Percentiles rank a stretch among this genome's conserved stretches.
Evolutionary conservation across 2,797 vertebrate genomes (phyloP).

Genomic region (Pangasius djambal): DNA sequence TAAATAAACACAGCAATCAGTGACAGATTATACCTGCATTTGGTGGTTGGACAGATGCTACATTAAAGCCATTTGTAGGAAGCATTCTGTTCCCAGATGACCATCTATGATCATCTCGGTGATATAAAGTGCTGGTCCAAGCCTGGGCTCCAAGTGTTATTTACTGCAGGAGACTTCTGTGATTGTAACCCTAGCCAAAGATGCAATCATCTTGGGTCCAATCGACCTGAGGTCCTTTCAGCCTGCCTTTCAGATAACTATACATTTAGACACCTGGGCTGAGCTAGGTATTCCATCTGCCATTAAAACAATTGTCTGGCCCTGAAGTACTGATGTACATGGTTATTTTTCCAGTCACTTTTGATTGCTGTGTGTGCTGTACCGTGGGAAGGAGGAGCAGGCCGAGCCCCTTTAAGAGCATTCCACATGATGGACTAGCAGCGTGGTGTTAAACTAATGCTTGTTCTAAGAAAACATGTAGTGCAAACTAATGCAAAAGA

Average conservation of each 20-base stretch:
- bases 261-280: conserved; percentile 1
- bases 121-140: conserved; percentile 25
- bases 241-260: conserved; percentile 29
- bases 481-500: conserved; percentile 36
- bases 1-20: background rate
- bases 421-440: conserved; percentile 46
- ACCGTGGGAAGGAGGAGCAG: background rate
- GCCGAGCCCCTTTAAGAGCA: conserved; percentile 26
- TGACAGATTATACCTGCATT: background rate
- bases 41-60: background rate
- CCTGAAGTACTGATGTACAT: background rate
- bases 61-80: background rate
- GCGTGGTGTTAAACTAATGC: conserved; percentile 52
- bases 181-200: conserved; percentile 25
- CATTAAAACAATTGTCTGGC: conserved; percentile 23
- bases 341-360: conserved; percentile 25
- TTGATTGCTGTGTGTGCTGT: conserved; percentile 16
- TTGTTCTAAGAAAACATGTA: background rate
- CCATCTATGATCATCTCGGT: conserved; percentile 39
- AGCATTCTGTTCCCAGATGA: conserved; percentile 14
- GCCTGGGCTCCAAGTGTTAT: conserved; percentile 27
- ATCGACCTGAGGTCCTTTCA: conserved; percentile 26
- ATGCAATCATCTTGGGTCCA: conserved; percentile 44
- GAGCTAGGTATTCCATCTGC: conserved; percentile 9
- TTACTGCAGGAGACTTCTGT: conserved; percentile 28